A percentile compares a stretch with the other conserved stretches of the same genome.
Evolutionary conservation across 2,797 vertebrate genomes (phyloP).

Genomic region (Threskiornis aethiopicus): DNA sequence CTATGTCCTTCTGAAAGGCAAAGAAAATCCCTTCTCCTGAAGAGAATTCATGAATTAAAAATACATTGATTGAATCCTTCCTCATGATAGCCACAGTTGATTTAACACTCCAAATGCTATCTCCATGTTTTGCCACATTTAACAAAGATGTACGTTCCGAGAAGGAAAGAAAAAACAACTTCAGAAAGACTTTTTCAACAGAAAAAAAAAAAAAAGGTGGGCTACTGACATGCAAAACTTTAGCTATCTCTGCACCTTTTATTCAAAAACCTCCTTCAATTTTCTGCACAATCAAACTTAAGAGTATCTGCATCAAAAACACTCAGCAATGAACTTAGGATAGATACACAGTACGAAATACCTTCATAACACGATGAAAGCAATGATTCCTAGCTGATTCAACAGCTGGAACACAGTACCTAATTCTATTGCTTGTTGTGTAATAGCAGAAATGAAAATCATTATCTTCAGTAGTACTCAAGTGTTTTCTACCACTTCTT

Average conservation of each 20-base stretch:
- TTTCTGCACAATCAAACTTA: not conserved
- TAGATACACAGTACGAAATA: not conserved
- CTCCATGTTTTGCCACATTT: not conserved
- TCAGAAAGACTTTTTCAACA: not conserved
- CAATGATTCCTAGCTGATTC: not conserved
- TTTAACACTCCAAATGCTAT: not conserved
- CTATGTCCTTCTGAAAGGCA: not conserved
- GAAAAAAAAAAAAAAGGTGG: not conserved
- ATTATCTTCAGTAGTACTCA: not conserved
- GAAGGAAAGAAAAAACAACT: not conserved
- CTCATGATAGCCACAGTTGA: not conserved
- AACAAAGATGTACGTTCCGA: not conserved
- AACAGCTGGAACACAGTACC: not conserved
- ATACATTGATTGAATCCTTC: not conserved
- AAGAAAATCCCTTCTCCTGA: not conserved
- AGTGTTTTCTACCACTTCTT: not conserved
- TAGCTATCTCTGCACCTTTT: not conserved
- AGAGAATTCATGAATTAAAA: not conserved
- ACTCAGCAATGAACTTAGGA: not conserved
- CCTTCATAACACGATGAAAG: not conserved
- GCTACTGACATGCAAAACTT: not conserved
- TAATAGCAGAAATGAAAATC: not conserved
- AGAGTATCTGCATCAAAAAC: not conserved
- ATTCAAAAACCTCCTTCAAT: not conserved
- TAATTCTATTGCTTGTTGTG: not conserved